Evolutionary conservation across 1,140 invertebrate species (phyloP).

Genomic region (Proales similis): DNA sequence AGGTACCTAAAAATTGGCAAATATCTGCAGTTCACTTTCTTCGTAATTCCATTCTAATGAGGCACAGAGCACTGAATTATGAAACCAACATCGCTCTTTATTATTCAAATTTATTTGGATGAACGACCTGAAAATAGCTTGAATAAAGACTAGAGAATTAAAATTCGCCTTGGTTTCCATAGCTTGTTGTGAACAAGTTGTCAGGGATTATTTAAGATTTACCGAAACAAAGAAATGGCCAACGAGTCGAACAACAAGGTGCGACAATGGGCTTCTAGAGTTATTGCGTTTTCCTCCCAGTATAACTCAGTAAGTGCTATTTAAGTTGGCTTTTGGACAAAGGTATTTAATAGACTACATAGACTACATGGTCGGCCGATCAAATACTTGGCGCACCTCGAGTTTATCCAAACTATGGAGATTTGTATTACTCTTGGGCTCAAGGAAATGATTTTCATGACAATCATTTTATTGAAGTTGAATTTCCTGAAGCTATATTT

Average conservation of each 20-base stretch:
- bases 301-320: not conserved
- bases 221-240: not conserved
- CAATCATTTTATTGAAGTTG: constrained; percentile 39
- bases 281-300: not conserved
- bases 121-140: too few relatives aligned
- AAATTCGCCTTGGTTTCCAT: too few relatives aligned
- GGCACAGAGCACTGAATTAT: too few relatives aligned
- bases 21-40: too few relatives aligned
- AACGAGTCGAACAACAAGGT: too few relatives aligned
- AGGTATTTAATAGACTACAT: not conserved
- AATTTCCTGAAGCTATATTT: constrained; percentile 35
- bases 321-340: not conserved
- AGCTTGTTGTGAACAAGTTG: too few relatives aligned
- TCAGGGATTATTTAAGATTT: not conserved
- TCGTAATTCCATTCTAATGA: too few relatives aligned
- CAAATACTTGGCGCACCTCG: constrained; percentile 30
- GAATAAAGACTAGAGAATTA: too few relatives aligned
- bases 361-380: constrained; percentile 1
- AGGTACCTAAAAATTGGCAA: too few relatives aligned
- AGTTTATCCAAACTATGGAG: constrained; percentile 38
- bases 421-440: constrained; percentile 21
- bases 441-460: constrained; percentile 26
- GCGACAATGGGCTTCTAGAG: constrained; percentile 15
- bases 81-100: too few relatives aligned
- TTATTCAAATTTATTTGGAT: too few relatives aligned